Conservation (phyloP, 1,140 invertebrate species). For the Euwallacea fornicatus region DNA sequence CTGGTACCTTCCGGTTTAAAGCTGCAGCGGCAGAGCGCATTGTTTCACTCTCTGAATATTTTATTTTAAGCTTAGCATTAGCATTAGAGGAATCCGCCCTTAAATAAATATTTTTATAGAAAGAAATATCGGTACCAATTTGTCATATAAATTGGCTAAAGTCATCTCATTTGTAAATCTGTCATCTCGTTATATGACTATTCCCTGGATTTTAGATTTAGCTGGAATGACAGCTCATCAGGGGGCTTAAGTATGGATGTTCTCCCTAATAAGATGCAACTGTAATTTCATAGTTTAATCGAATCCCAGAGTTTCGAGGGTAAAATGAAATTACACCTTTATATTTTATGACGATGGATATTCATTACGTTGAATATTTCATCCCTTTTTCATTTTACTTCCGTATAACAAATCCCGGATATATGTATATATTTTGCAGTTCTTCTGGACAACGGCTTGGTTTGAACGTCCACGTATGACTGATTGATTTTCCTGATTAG, state of each 20-base stretch:
- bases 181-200: slow-evolving; percentile 54
- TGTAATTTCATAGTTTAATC: slow-evolving; percentile 46
- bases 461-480: not conserved
- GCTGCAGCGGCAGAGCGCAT: too few relatives aligned
- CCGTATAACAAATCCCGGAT: not conserved
- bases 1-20: too few relatives aligned
- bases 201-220: slow-evolving; percentile 43
- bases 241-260: slow-evolving; percentile 41
- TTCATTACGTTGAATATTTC: slow-evolving; percentile 19
- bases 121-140: slow-evolving; percentile 54
- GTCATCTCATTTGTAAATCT: slow-evolving; percentile 53
- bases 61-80: slow-evolving; percentile 20
- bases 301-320: slow-evolving; percentile 33
- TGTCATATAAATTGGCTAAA: slow-evolving; percentile 54
- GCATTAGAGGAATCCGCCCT: slow-evolving; percentile 38
- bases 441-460: not conserved
- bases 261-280: slow-evolving; percentile 45
- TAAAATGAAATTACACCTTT: slow-evolving; percentile 39
- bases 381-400: not conserved
- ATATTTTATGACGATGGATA: slow-evolving; percentile 28
- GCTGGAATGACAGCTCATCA: slow-evolving; percentile 47
- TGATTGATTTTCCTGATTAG: not conserved
- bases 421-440: not conserved
- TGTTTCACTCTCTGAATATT: slow-evolving; percentile 12
- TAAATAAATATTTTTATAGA: slow-evolving; percentile 55